Evolutionary conservation across 1,140 invertebrate genomes (phyloP).

Genomic region (Drosophila simulans): DNA sequence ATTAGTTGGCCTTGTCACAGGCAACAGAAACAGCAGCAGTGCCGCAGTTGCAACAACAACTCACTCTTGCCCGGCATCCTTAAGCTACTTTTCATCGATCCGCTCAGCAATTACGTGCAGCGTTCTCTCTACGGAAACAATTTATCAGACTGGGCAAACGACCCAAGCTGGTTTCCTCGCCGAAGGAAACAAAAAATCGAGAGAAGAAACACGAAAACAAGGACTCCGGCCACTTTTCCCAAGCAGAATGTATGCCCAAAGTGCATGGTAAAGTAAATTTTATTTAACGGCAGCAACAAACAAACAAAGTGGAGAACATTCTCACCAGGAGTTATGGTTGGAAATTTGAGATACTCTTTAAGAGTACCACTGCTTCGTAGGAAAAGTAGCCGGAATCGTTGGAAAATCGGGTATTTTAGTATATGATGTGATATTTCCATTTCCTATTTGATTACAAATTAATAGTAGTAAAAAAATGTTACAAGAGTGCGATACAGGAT

Average conservation of each 20-base stretch:
- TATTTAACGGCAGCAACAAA: slow-evolving; percentile 70
- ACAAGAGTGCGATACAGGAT: too few species aligned
- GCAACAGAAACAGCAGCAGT: slow-evolving; percentile 15
- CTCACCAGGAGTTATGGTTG: slow-evolving; percentile 2
- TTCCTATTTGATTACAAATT: too few species aligned
- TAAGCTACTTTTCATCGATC: slow-evolving; percentile 81
- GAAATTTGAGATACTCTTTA: slow-evolving; percentile 45
- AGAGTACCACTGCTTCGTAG: slow-evolving; percentile 8
- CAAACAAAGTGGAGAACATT: slow-evolving; percentile 39
- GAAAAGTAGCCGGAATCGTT: too few species aligned
- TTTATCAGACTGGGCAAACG: slow-evolving; percentile 78
- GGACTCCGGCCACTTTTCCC: slow-evolving; percentile 5
- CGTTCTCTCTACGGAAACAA: slow-evolving; percentile 74
- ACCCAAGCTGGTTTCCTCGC: slow-evolving; percentile 41
- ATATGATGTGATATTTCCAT: background rate
- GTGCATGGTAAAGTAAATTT: slow-evolving; percentile 79
- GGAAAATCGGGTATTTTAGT: background rate
- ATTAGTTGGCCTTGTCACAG: slow-evolving; percentile 79
- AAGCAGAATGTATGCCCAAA: slow-evolving; percentile 64
- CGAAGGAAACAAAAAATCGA: slow-evolving; percentile 20
- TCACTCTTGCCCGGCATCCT: slow-evolving; percentile 56
- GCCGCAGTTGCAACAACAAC: slow-evolving; percentile 23
- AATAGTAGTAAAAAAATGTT: too few species aligned
- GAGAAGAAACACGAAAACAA: slow-evolving; percentile 39
- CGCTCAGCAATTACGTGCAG: slow-evolving; percentile 77